These are phyloP conservation scores for Holothuria leucospilota DNA, from an alignment of 53 echinoderm and acorn worm species.

Conservation along the genomic window DNA sequence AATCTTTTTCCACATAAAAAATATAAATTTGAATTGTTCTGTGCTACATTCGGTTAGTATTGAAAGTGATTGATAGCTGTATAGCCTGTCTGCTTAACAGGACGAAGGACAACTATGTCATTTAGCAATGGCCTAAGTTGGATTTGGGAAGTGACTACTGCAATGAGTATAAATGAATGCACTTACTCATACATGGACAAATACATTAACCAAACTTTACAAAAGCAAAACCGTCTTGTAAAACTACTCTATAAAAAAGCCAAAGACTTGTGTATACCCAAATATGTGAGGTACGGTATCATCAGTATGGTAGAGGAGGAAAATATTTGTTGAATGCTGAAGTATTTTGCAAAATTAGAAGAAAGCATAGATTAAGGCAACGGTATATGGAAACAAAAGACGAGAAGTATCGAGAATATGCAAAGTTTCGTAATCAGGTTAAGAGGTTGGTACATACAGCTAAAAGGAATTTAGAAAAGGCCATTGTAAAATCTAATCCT, in stretches of 20 bases:
- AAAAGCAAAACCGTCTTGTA: too few species aligned
- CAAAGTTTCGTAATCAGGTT: background rate
- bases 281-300: background rate
- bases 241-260: background rate
- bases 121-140: too few species aligned
- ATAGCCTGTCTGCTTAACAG: too few species aligned
- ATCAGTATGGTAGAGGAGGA: background rate
- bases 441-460: background rate
- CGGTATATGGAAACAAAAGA: conserved; percentile 3
- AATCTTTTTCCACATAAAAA: too few species aligned
- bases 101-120: too few species aligned
- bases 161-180: too few species aligned
- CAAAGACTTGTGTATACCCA: background rate
- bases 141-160: too few species aligned
- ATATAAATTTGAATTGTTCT: too few species aligned
- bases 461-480: background rate
- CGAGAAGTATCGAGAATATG: background rate
- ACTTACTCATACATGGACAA: too few species aligned
- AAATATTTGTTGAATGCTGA: background rate
- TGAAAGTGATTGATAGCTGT: too few species aligned
- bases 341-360: background rate
- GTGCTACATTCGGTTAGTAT: too few species aligned
- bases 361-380: background rate
- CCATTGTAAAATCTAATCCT: background rate
- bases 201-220: too few species aligned